Conservation (phyloP, 37 sponge, comb jelly and placozoan genomes). For the Cladorhizidae sp. region DNA sequence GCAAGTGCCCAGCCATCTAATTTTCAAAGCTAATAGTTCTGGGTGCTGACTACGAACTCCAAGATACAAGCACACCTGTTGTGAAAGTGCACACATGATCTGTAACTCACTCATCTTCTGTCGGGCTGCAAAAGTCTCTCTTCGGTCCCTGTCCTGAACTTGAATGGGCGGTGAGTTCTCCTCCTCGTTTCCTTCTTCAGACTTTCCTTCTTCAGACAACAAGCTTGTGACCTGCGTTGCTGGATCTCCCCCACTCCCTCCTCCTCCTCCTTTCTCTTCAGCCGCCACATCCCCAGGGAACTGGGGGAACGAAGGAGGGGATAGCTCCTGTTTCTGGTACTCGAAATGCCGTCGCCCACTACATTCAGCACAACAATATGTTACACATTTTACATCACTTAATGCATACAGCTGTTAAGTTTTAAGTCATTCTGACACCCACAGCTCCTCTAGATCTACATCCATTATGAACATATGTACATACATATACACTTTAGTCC, state of each 20-base stretch:
- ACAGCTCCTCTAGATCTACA: no score
- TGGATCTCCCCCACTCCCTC: neutral
- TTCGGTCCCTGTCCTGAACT: constrained; percentile 49
- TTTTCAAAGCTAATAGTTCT: neutral
- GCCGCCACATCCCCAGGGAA: neutral
- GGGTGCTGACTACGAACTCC: no score
- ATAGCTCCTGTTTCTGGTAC: constrained; percentile 33
- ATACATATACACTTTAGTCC: no score
- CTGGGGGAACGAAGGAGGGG: neutral
- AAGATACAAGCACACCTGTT: no score
- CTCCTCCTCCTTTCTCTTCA: neutral
- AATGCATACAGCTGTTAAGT: no score
- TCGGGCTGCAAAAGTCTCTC: constrained; percentile 44
- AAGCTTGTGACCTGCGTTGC: constrained; percentile 13
- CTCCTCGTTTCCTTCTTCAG: constrained; percentile 27
- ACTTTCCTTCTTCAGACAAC: neutral
- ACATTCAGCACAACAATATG: neutral
- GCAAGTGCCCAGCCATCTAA: neutral
- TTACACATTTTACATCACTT: no score
- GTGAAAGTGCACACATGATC: no score
- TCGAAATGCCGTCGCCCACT: constrained; percentile 66
- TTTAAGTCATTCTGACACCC: no score
- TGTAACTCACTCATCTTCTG: constrained; percentile 54
- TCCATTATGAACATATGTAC: no score
- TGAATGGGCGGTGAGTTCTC: constrained; percentile 52